phyloP scores from a whole-genome alignment of 2,888 invertebrate species.

The Mythimna loreyi region DNA sequence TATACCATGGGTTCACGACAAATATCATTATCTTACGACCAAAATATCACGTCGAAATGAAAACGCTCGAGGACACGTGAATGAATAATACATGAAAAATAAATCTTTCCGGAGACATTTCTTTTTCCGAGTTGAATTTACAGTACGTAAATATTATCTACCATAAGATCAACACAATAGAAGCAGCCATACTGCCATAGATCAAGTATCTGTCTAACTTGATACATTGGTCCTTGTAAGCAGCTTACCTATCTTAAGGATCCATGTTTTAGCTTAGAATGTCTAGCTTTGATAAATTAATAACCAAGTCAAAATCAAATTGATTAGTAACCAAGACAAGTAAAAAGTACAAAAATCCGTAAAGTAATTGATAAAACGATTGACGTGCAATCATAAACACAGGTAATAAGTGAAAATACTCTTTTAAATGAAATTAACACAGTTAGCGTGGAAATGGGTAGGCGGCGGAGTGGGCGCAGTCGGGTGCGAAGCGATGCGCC shows the following conservation, averaged over 20 bases:
- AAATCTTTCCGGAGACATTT: constrained; percentile 84
- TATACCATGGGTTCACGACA: constrained; percentile 73
- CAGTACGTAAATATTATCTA: constrained; percentile 79
- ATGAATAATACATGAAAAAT: constrained; percentile 90
- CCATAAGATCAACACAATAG: constrained; percentile 71
- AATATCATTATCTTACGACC: constrained; percentile 85
- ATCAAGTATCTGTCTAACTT: constrained; percentile 5
- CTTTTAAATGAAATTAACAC: constrained; percentile 83
- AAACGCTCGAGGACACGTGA: constrained; percentile 85
- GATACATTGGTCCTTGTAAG: neutral
- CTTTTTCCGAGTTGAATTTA: constrained; percentile 80
- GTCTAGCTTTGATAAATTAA: neutral
- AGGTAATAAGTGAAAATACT: constrained; percentile 70
- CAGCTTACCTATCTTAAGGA: neutral
- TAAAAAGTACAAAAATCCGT: neutral
- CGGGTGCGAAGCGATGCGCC: constrained; percentile 87
- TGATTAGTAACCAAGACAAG: neutral
- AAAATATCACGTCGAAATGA: constrained; percentile 86
- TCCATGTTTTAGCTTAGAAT: neutral
- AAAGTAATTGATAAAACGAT: constrained; percentile 43
- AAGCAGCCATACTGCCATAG: constrained; percentile 18
- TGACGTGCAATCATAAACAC: constrained; percentile 56
- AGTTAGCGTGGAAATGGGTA: constrained; percentile 79
- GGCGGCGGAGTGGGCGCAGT: constrained; percentile 81
- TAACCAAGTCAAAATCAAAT: neutral